A percentile compares a stretch with the other conserved stretches of the same genome.
These are phyloP conservation scores for Nothoprocta pentlandii DNA, from an alignment of 2,113 vertebrate genomes.

Conservation along the genomic window DNA sequence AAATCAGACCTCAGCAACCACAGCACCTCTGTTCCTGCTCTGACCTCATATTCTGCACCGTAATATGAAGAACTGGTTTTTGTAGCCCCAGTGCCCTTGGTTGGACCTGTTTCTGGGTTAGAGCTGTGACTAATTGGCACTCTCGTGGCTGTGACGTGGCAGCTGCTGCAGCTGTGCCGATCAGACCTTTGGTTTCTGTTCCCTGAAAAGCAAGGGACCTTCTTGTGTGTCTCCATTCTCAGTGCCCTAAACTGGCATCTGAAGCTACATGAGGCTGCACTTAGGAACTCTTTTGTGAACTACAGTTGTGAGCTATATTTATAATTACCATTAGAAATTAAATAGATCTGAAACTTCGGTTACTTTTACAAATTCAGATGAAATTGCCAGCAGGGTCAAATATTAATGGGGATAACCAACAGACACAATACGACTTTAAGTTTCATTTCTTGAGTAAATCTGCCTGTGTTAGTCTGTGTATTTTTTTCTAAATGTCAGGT, in stretches of 20 bases:
- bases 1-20: background rate
- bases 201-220: background rate
- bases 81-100: background rate
- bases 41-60: background rate
- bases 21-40: background rate
- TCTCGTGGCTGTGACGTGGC: background rate
- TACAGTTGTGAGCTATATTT: too few relatives aligned
- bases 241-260: background rate
- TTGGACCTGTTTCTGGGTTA: background rate
- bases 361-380: background rate
- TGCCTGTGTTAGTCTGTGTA: background rate
- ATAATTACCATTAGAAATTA: background rate
- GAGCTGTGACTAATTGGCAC: background rate
- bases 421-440: background rate
- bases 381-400: background rate
- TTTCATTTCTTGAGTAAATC: accelerated
- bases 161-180: background rate
- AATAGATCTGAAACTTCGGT: background rate
- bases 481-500: background rate
- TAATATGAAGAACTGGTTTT: background rate
- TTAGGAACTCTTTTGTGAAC: too few relatives aligned
- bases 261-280: background rate
- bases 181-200: background rate
- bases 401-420: background rate
- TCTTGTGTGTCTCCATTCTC: background rate